These are phyloP conservation scores for Channa argus DNA, from an alignment of 2,113 vertebrate species.

Conservation along the genomic window DNA sequence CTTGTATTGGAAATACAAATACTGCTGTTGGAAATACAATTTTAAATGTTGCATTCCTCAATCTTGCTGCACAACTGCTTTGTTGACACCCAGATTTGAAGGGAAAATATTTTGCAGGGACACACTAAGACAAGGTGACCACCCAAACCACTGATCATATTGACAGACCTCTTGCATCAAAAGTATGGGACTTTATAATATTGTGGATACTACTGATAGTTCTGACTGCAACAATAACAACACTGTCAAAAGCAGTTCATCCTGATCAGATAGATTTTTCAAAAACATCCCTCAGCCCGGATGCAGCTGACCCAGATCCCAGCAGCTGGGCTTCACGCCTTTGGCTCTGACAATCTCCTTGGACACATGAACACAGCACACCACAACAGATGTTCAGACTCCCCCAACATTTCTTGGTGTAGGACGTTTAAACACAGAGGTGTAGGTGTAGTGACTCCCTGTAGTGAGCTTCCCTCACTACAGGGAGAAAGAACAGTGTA, in stretches of 20 bases:
- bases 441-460: constrained; percentile 17
- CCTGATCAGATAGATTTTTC: constrained; percentile 24
- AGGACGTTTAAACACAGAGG: constrained; percentile 24
- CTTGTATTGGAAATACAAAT: constrained; percentile 24
- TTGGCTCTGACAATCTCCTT: constrained; percentile 58
- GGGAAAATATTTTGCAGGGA: constrained; percentile 21
- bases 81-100: constrained; percentile 48
- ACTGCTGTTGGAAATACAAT: too few species aligned
- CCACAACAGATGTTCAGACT: constrained; percentile 72
- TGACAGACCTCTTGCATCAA: constrained; percentile 2
- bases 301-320: constrained; percentile 42
- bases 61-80: constrained; percentile 31
- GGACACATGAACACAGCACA: constrained; percentile 49
- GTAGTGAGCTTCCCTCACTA: constrained; percentile 15
- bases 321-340: constrained; percentile 70
- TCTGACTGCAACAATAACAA: not conserved
- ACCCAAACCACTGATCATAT: constrained; percentile 21
- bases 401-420: constrained; percentile 52
- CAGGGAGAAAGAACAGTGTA: constrained; percentile 1
- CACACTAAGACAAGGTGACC: constrained; percentile 9
- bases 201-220: not conserved
- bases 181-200: too few species aligned
- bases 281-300: constrained; percentile 38
- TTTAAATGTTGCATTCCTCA: too few species aligned
- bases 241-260: constrained; percentile 19